Evolutionary conservation across 2,888 invertebrate species (phyloP), one percentile per base, ranked within the genome.

Genomic region (Dicyrtoma fusca): DNA sequence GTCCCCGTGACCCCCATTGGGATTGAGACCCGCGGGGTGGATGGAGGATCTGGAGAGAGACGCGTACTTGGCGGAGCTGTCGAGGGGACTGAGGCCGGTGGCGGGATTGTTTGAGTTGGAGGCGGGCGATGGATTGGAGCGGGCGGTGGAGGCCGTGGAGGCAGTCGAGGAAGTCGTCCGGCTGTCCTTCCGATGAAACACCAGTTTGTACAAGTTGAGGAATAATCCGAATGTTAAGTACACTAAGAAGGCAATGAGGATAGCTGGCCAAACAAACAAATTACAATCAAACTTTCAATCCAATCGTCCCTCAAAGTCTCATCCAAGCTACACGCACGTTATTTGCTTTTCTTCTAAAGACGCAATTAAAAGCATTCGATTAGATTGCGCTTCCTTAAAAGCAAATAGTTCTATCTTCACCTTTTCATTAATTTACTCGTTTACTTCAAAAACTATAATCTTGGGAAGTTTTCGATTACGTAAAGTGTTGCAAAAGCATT

Each of bases 181-280:
- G 4, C 49, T n/a, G 5, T 42, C 0, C 82, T 21, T 53, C 14
- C 64, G 49, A 26, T 47, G 13, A 17, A 55, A 53, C 3, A 62
- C 14, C 21, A 71, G 55, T 63, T 42, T 53, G 64, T 64, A 63
- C 42, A 71, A 17, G 17, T 71, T 71, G 21, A 53, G 42, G 21
- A 82, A 69, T 77, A 82, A 77, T 19, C 83, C 72, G 8, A 81
- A 75, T 4, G 82, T 47, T 23, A 76, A 53, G 72, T 80, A 80
- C 45, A 78, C 75, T n/a, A 80, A 49, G 45, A 76, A 74, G 34
- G 75, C 77, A 51, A 80, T 64, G 17, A 79, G 71, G 51, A 80
- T 69, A 57, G 80, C 80, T 80, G 53, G 44, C 34, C 3, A 34
- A 34, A 5, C 34, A 34, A 34, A 34, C 34, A 34, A 34, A 34